phyloP scores from a whole-genome alignment of 1,140 invertebrate species.

The Campodea augens region DNA sequence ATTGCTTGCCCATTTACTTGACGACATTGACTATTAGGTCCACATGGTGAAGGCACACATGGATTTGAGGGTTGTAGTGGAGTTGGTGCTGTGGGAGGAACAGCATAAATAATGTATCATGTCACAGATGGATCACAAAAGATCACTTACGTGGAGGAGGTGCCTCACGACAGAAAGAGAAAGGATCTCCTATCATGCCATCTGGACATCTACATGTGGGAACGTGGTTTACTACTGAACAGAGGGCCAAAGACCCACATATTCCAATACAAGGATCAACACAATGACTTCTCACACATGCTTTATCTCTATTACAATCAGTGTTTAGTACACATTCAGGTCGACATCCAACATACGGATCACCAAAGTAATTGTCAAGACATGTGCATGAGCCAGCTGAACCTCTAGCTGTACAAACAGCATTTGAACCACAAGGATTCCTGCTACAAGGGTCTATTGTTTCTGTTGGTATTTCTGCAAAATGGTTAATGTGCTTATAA shows the following conservation, averaged over 20 bases:
- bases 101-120: too few relatives aligned
- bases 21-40: constrained; percentile 35
- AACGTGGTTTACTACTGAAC: constrained; percentile 44
- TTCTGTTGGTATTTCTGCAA: constrained; percentile 15
- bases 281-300: constrained; percentile 43
- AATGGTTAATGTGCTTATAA: too few relatives aligned
- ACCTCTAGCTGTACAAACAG: constrained; percentile 36
- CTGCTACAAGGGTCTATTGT: constrained; percentile 35
- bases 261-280: constrained; percentile 44
- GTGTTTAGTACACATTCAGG: constrained; percentile 45
- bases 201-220: constrained; percentile 43
- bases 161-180: constrained; percentile 30
- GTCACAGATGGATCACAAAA: too few relatives aligned
- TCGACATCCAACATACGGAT: constrained; percentile 48
- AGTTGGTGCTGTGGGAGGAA: too few relatives aligned
- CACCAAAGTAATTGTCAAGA: constrained; percentile 41
- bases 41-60: constrained; percentile 46
- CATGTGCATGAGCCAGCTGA: constrained; percentile 37
- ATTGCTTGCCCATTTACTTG: constrained; percentile 33
- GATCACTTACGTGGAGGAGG: constrained; percentile 34
- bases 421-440: constrained; percentile 47
- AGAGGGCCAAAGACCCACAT: constrained; percentile 42
- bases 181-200: constrained; percentile 51
- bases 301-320: constrained; percentile 38
- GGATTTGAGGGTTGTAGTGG: too few relatives aligned